Evolutionary conservation across 2,888 invertebrate genomes (phyloP), one percentile per base, ranked within the genome.

Genomic region (Petrolisthes manimaculis): DNA sequence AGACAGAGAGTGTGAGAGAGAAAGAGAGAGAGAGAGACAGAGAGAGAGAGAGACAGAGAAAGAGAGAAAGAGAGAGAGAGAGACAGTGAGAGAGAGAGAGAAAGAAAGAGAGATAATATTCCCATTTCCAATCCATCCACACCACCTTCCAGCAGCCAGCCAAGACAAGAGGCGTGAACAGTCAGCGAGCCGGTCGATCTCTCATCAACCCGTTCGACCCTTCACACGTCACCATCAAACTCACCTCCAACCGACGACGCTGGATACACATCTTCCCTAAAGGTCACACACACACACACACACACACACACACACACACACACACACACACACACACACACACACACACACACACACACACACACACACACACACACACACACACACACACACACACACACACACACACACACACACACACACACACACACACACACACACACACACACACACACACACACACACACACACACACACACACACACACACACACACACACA

Each of bases 181-280:
- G 54, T 21, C 88, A 81, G 6, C 84, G 88, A 9, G 83, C 85
- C 18, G 86, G 89, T 14, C 81, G 89, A 24, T 97, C 98, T 0
- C 94, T 98, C 77, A 98, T 99, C 92, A 99, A 99, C 94, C 99
- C 99, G 0, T 99, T 99, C 93, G 98, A 98, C 93, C 99, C 99
- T 0, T 98, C 98, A 0, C 97, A 98, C 93, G 98, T 99, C 86
- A 97, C 98, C 61, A 98, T 98, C 91, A 98, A 98, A 93, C 94
- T 98, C 80, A 99, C 98, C 0, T 98, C 98, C 84, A 98, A 98
- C 93, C 94, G 99, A 81, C 94, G 99, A 61, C 95, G 99, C 87
- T 99, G 99, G 99, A 98, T 98, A 0, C 99, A 99, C 93, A 99
- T 99, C 92, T 99, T 99, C 93, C 99, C 99, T 3, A 97, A 97